Conservation (phyloP, 37 sponge, comb jelly and placozoan genomes). For the Trichoplax adhaerens region DNA sequence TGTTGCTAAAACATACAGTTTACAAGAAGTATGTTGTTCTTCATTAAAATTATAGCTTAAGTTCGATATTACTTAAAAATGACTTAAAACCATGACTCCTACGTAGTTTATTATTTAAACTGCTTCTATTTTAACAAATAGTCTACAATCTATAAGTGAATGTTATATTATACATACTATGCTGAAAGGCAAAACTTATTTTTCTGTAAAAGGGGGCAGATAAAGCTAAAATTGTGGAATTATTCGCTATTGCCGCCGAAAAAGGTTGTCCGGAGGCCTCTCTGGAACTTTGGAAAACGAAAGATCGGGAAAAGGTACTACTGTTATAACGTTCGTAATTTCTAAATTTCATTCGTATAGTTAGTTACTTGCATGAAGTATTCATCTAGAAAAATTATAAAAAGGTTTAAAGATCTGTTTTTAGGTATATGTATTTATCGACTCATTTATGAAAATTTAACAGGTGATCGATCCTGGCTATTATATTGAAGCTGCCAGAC, state of each 20-base stretch:
- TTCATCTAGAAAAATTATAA: no score
- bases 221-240: constrained; percentile 12
- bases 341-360: no score
- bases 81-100: neutral
- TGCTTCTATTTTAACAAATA: neutral
- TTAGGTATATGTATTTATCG: no score
- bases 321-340: no score
- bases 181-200: no score
- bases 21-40: constrained; percentile 10
- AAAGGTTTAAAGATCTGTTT: no score
- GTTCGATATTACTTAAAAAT: constrained; percentile 1
- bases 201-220: neutral
- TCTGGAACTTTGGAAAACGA: constrained; percentile 35
- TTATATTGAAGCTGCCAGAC: constrained; percentile 10
- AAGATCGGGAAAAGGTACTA: neutral
- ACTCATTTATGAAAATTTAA: no score
- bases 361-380: no score
- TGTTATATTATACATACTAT: constrained; percentile 6
- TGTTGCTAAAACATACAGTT: constrained; percentile 16
- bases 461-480: no score
- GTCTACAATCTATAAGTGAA: constrained; percentile 4
- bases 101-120: neutral
- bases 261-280: constrained; percentile 23
- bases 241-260: constrained; percentile 25
- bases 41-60: neutral